Percentiles rank a stretch among this genome's conserved stretches.
Conservation (phyloP, 64 coral and sea anemone species). For the Pocillopora damicornis region DNA sequence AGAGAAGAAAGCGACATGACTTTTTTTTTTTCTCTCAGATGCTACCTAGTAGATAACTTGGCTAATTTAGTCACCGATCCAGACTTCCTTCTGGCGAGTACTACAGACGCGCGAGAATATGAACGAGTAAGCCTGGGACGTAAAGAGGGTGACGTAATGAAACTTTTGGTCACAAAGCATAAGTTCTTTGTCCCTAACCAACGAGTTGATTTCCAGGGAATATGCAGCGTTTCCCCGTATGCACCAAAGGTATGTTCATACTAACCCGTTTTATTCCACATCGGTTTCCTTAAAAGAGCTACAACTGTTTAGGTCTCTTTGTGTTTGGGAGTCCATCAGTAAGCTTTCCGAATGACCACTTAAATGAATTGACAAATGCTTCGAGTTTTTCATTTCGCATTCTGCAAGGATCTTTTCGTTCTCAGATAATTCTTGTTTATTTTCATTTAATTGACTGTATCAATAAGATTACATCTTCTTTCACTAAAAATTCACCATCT, state of each 20-base stretch:
- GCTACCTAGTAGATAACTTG: constrained; percentile 94
- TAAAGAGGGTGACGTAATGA: constrained; percentile 99
- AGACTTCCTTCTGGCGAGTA: constrained; percentile 85
- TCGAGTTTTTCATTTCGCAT: no score
- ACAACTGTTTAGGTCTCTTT: no score
- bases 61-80: constrained; percentile 96
- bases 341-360: no score
- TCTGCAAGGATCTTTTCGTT: no score
- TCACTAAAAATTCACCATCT: no score
- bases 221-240: constrained; percentile 95
- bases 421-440: no score
- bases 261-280: neutral
- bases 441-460: no score
- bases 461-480: no score
- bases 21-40: constrained; percentile 36
- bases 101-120: constrained; percentile 95
- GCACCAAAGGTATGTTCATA: constrained; percentile 75
- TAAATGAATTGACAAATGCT: no score
- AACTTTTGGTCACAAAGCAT: constrained; percentile 73
- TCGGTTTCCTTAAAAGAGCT: no score
- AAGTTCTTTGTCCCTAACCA: constrained; percentile 74
- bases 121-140: constrained; percentile 93
- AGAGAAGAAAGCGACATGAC: neutral
- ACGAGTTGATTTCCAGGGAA: constrained; percentile 89
- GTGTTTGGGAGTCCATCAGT: no score